Base-by-base conservation (phyloP, 2,888 invertebrate species). In the Drosophila meridionalis region DNA sequence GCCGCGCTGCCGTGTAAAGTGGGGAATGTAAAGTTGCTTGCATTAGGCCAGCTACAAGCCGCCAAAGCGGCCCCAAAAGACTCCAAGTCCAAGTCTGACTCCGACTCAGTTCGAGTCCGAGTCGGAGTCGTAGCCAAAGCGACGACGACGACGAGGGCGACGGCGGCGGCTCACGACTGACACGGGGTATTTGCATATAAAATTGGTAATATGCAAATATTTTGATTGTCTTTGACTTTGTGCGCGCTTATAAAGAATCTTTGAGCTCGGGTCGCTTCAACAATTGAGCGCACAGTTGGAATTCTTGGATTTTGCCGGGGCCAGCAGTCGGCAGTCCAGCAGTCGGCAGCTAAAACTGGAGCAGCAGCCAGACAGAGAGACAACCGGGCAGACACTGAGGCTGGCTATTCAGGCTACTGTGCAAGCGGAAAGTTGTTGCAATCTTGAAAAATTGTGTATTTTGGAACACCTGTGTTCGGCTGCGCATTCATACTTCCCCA, bases 201-300 rank as follows among this genome's bases (percentile, higher is more conserved):
- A 91, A 90, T 91, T 88, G 91, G 80, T 84, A 91, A 92, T 92
- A 92, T 92, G 92, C 91, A 91, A 92, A 92, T 92, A 92, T 91
- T 92, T 92, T 92, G 92, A 92, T 92, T 92, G 92, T 91, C 91
- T 92, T 91, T 90, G 91, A 90, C 86, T 90, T 89, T 88, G 88
- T 83, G 86, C 86, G 86, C 88, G 88, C 87, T 87, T 88, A 87
- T 88, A 87, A 87, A 87, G 87, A 87, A 87, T 87, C 88, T 87
- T 84, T 83, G 64, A 50, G 65, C 68, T 66, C 58, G 62, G 70
- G 40, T 73, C 69, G 73, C 67, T 45, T 42, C 82, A 87, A 87
- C 85, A 82, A 86, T 87, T 86, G 85, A 86, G 78, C 76, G 87
- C 85, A 87, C 87, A 87, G 85, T 86, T 83, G 85, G 83, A 86